phyloP scores from a whole-genome alignment of 2,113 vertebrate species.

The Catharus minimus region DNA sequence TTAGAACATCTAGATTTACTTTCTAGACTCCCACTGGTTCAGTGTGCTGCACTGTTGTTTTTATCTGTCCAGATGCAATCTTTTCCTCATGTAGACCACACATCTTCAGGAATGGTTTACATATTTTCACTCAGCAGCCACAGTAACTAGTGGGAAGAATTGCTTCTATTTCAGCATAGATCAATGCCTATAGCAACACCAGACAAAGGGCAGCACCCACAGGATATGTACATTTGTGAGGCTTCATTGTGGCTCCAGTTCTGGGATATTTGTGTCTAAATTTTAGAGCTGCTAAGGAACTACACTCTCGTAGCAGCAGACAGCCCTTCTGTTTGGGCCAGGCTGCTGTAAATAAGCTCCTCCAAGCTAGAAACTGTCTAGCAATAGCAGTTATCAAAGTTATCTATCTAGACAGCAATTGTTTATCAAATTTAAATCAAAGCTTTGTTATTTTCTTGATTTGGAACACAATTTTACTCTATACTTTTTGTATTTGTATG shows the following conservation, averaged over 20 bases:
- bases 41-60: neutral
- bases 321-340: neutral
- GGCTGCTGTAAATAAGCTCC: neutral
- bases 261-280: neutral
- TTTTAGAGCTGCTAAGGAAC: neutral
- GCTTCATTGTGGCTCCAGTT: neutral
- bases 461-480: neutral
- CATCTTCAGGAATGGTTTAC: neutral
- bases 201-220: constrained; percentile 24
- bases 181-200: neutral
- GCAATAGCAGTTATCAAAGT: neutral
- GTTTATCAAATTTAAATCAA: neutral
- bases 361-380: neutral
- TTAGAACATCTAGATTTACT: neutral
- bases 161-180: neutral
- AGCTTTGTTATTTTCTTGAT: neutral
- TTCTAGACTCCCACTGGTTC: neutral
- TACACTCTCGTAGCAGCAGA: neutral
- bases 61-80: neutral
- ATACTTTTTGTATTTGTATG: no score
- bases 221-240: constrained; percentile 20
- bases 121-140: neutral
- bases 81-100: neutral
- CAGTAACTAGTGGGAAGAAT: neutral
- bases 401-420: neutral